A percentile compares a stretch with the other conserved stretches of the same genome.
Conservation (phyloP, 2,888 invertebrate genomes). For the Agrilus mali region DNA sequence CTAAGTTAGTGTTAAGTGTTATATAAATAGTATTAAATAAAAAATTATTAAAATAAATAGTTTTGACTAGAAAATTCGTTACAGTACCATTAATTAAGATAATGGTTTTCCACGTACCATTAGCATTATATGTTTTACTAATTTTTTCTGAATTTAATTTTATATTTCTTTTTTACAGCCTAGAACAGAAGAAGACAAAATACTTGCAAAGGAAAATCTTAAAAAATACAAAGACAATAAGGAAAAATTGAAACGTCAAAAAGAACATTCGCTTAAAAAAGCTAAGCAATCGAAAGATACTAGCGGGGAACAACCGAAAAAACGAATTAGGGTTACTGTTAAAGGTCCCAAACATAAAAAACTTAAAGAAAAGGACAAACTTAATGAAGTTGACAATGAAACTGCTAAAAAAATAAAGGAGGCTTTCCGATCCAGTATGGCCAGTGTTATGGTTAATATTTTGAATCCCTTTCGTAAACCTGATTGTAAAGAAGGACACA, state of each 20-base stretch:
- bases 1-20: no score
- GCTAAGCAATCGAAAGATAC: no score
- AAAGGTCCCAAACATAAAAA: constrained; percentile 19
- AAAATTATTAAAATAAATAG: no score
- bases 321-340: constrained; percentile 23
- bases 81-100: no score
- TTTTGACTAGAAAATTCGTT: no score
- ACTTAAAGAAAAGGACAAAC: constrained; percentile 23
- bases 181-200: constrained; percentile 64
- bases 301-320: constrained; percentile 34
- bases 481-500: constrained; percentile 72
- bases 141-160: not conserved
- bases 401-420: constrained; percentile 67
- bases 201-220: constrained; percentile 54
- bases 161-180: constrained; percentile 42
- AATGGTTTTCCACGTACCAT: not conserved
- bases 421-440: constrained; percentile 67
- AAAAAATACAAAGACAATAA: constrained; percentile 69
- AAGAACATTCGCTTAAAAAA: constrained; percentile 37
- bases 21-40: no score
- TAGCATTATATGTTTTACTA: not conserved
- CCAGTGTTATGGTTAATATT: constrained; percentile 71
- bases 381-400: constrained; percentile 34
- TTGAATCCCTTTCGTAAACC: constrained; percentile 80
- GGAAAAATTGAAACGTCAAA: constrained; percentile 58